Evolutionary conservation across 1,140 invertebrate genomes (phyloP).

Genomic region (Drosophila auraria): DNA sequence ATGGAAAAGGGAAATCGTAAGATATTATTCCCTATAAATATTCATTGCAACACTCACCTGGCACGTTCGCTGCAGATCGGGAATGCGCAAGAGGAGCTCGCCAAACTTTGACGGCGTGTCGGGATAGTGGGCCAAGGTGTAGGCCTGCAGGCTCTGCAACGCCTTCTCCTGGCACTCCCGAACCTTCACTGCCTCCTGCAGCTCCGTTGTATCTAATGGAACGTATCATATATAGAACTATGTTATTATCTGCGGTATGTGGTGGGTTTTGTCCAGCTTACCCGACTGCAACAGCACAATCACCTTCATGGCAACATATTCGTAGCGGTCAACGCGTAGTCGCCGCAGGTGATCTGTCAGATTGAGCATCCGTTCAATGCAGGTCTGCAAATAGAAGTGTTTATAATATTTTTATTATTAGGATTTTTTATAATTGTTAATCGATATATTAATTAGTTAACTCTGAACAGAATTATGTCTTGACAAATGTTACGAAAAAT

Average conservation of each 20-base stretch:
- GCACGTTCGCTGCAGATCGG: conserved; percentile 96
- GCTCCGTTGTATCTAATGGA: conserved; percentile 93
- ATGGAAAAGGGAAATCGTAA: neutral
- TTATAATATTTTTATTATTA: neutral
- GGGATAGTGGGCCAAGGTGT: conserved; percentile 96
- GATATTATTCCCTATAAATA: neutral
- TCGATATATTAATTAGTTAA: too few relatives aligned
- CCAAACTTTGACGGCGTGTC: conserved; percentile 97
- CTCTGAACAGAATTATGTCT: too few relatives aligned
- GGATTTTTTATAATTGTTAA: neutral
- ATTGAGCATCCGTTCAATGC: conserved; percentile 97
- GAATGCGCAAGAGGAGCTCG: conserved; percentile 95
- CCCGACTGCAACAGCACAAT: conserved; percentile 96
- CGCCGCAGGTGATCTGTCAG: conserved; percentile 96
- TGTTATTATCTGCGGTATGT: neutral
- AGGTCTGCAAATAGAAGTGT: conserved; percentile 86
- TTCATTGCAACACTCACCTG: conserved; percentile 87
- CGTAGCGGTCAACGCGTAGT: conserved; percentile 96
- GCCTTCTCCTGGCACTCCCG: conserved; percentile 97
- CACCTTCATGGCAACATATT: conserved; percentile 98
- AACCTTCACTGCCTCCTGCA: conserved; percentile 96
- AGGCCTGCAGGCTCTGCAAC: conserved; percentile 95
- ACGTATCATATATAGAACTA: conserved; percentile 23
- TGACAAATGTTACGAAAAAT: too few relatives aligned
- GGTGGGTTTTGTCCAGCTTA: conserved; percentile 80